These are phyloP conservation scores for Grammomys dolichurus DNA, from an alignment of 2,113 vertebrate genomes.

Conservation along the genomic window DNA sequence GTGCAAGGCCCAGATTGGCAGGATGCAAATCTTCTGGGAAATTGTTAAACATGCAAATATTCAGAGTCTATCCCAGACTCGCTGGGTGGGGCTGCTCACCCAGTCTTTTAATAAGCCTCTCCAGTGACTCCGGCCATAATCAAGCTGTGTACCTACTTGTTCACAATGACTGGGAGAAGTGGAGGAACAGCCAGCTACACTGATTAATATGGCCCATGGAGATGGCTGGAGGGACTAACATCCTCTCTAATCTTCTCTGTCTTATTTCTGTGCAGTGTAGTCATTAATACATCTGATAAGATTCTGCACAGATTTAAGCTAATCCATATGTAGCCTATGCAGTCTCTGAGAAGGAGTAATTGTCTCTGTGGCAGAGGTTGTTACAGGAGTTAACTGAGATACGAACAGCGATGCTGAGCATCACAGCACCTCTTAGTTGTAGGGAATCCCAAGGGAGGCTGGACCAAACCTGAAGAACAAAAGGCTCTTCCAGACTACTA, in stretches of 20 bases:
- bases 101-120: not conserved
- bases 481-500: not conserved
- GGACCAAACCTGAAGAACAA: not conserved
- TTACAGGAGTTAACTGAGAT: not conserved
- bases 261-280: not conserved
- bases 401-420: not conserved
- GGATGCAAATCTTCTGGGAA: not conserved
- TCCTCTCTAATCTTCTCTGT: not conserved
- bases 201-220: not conserved
- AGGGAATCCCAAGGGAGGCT: not conserved
- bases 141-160: not conserved
- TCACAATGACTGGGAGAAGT: not conserved
- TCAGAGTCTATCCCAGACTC: not conserved
- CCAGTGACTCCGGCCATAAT: not conserved
- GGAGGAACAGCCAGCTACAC: not conserved
- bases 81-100: not conserved
- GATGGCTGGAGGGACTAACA: not conserved
- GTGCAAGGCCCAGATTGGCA: not conserved
- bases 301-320: not conserved
- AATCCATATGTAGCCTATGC: too few species aligned
- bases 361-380: not conserved
- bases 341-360: not conserved
- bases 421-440: accelerated
- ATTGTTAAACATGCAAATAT: not conserved
- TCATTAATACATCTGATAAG: not conserved